Evolutionary conservation across 2,113 vertebrate species (phyloP).

Genomic region (Turdus rufiventris): DNA sequence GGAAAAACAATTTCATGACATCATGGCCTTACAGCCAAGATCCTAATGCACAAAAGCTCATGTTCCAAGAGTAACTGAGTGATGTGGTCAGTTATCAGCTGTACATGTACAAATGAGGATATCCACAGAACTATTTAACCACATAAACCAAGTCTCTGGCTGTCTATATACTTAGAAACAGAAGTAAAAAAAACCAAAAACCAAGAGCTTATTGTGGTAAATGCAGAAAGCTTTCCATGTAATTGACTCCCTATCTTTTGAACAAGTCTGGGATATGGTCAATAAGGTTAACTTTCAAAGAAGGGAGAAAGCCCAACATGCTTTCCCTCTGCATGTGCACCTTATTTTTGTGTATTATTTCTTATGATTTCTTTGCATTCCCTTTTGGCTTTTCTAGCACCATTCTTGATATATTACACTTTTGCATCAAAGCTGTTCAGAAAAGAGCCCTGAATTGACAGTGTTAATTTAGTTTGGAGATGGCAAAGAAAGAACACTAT

Average conservation of each 20-base stretch:
- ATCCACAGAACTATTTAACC: neutral
- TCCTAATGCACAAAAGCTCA: neutral
- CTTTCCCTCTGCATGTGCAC: neutral
- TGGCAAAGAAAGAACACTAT: neutral
- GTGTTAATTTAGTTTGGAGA: neutral
- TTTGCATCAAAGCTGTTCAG: neutral
- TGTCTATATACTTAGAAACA: neutral
- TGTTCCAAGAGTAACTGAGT: neutral
- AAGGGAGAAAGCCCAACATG: neutral
- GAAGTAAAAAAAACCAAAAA: neutral
- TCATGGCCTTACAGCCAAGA: neutral
- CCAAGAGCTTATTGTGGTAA: neutral
- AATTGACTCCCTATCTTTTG: neutral
- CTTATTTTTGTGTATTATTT: neutral
- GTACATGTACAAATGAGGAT: neutral
- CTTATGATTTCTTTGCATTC: neutral
- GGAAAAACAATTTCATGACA: neutral
- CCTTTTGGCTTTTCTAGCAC: neutral
- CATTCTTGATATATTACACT: neutral
- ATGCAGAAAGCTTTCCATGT: neutral
- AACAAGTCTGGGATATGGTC: neutral
- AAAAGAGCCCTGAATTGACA: neutral
- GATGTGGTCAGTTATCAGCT: neutral
- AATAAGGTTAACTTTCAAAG: neutral
- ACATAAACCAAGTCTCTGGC: neutral